Base-by-base conservation (phyloP, 2,888 invertebrate genomes). In the Caradrina kadenii region DNA sequence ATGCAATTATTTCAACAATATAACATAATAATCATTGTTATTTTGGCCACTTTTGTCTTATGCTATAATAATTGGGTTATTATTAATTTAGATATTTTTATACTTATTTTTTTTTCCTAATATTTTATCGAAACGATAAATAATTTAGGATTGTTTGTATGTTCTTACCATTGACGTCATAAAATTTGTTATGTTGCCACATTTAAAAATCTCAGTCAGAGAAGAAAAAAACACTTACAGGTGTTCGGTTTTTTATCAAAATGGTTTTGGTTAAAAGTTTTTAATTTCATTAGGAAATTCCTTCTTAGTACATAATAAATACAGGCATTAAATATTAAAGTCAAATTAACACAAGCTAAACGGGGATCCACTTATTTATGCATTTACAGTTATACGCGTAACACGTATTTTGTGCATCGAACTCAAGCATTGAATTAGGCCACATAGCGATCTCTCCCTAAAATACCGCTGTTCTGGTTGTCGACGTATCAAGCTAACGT, bases 361-460 rank as follows among this genome's bases (percentile, higher is more conserved):
- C 83, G 81, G 73, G 86, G 69, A 92, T 89, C 84, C 58, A 91
- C 90, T 89, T 92, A 93, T 92, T 95, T 91, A 93, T 94, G 92
- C 90, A 93, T 96, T 95, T 96, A 96, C 96, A 96, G 96, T 96
- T 96, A 96, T 90, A 92, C 94, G 93, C 92, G 94, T 95, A 95
- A 95, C 95, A 96, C 95, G 95, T 95, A 96, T 96, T 95, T 96
- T 95, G 96, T 96, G 95, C 94, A 96, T 95, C 94, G 93, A 95
- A 95, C 93, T 95, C 90, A 90, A 94, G 94, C 94, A 94, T 94
- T 94, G 96, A 96, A 96, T 96, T 96, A 96, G 96, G 96, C 96
- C 96, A 96, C 96, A 96, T 96, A 96, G 96, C 96, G 96, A 96
- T 96, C 96, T 96, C 96, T 96, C 96, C 96, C 96, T 96, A 95